A percentile compares a stretch with the other conserved stretches of the same genome.
phyloP scores from a whole-genome alignment of 2,797 vertebrate genomes.

The Tachyglossus aculeatus region DNA sequence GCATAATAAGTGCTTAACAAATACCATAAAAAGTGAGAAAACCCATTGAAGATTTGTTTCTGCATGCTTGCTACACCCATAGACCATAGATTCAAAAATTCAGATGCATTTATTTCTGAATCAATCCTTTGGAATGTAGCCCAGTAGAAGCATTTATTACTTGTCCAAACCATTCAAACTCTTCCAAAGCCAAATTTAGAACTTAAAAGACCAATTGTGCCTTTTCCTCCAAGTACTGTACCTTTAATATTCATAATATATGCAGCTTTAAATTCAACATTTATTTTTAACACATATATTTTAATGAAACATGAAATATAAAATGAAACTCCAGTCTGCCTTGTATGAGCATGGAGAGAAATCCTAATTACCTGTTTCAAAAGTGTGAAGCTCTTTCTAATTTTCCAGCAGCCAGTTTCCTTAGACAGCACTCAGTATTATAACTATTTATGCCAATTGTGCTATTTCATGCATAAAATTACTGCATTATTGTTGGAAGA shows the following conservation, averaged over 20 bases:
- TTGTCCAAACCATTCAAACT: conserved; percentile 35
- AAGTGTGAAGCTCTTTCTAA: conserved; percentile 80
- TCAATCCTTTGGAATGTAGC: conserved; percentile 52
- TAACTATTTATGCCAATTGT: conserved; percentile 85
- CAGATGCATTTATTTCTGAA: conserved; percentile 47
- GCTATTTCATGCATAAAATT: conserved; percentile 87
- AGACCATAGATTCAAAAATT: conserved; percentile 14
- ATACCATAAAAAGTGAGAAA: too few species aligned
- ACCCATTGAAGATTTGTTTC: too few species aligned
- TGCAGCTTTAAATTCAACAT: conserved; percentile 70
- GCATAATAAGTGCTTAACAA: too few species aligned
- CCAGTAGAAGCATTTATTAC: conserved; percentile 42
- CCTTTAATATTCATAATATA: conserved; percentile 73
- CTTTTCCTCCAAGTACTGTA: conserved; percentile 24
- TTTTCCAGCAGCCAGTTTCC: conserved; percentile 81
- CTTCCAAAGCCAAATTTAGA: conserved; percentile 43
- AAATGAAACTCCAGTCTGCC: conserved; percentile 74
- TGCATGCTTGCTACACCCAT: too few species aligned
- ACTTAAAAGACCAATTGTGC: conserved; percentile 28
- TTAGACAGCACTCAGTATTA: conserved; percentile 81
- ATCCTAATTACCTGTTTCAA: conserved; percentile 83
- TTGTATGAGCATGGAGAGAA: conserved; percentile 76
- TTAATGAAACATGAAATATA: conserved; percentile 81
- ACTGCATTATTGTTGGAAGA: conserved; percentile 82
- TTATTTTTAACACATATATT: conserved; percentile 81